Evolutionary conservation across 2,113 vertebrate genomes (phyloP), one percentile per base, ranked within the genome.

Genomic region (Octodon degus): DNA sequence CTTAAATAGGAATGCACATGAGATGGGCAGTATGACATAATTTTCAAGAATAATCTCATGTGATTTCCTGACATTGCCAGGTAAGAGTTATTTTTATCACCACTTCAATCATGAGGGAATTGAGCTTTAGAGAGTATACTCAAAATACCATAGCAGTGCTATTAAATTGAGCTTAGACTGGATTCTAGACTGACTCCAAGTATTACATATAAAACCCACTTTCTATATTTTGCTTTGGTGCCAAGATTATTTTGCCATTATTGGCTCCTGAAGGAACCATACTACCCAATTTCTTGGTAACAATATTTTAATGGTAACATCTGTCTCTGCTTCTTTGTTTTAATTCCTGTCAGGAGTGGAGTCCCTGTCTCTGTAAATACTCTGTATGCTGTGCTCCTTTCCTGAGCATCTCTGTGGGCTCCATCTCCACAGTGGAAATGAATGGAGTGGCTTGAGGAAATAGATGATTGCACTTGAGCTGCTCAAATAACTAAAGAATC

Each of bases 271-370:
- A 83, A 90, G 62, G 16, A 74, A 74, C 74, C 95, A 8, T 74
- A 40, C 34, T 95, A 30, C 93, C n/a, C 92, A 97, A 96, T 93
- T 70, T 89, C 74, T 94, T 96, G 88, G 85, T 72, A 95, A 86
- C 55, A 90, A 63, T 95, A 96, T 93, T 93, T 93, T 89, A 96
- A 94, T 80, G 58, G 62, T 88, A 20, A 77, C 95, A 96, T 95
- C 76, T 92, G 76, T 94, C 87, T 43, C 68, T 87, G 25, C 7
- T 85, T 89, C 34, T 32, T 70, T 30, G 67, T 76, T 20, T 16
- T 25, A 0, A 27, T 14, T 11, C 37, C 58, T 50, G 53, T 60
- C 68, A 65, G 25, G 83, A 47, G 5, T 43, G 47, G 10, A 86
- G 25, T 50, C 67, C 13, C 1, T 88, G 40, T 93, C 13, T 43